Percentiles rank a stretch among this genome's conserved stretches.
These are phyloP conservation scores for Scolanthus callimorphus DNA, from an alignment of 92 coral and sea anemone species.

Conservation along the genomic window DNA sequence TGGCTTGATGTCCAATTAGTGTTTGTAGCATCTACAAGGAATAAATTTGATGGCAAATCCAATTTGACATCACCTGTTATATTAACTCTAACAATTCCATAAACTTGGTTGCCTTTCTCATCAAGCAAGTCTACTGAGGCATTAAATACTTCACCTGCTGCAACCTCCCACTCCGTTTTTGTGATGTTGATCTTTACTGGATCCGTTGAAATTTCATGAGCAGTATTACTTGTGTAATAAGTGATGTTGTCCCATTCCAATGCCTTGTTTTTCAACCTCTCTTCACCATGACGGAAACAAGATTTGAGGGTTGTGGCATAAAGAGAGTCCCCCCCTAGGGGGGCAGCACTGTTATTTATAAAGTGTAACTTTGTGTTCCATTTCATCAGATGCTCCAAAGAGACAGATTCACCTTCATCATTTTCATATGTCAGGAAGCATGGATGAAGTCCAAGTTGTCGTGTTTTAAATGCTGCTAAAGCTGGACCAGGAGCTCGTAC, in stretches of 20 bases:
- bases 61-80: slow-evolving; percentile 1
- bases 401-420: not conserved
- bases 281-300: slow-evolving; percentile 18
- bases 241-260: slow-evolving; percentile 28
- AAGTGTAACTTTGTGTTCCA: slow-evolving; percentile 40
- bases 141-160: slow-evolving; percentile 38
- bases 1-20: not conserved
- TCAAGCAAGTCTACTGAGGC: slow-evolving; percentile 24
- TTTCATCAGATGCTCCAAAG: not conserved
- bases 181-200: slow-evolving; percentile 25
- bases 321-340: slow-evolving; percentile 33
- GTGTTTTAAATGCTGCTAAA: slow-evolving; percentile 34
- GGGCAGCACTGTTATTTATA: slow-evolving; percentile 16
- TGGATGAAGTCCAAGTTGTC: slow-evolving; percentile 15
- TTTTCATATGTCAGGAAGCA: slow-evolving; percentile 41
- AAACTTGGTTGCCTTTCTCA: slow-evolving; percentile 28
- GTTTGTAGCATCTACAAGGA: slow-evolving; percentile 31
- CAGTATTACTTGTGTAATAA: not conserved
- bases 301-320: slow-evolving; percentile 47
- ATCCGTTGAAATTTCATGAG: slow-evolving; percentile 43
- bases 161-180: slow-evolving; percentile 16
- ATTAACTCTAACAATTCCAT: slow-evolving; percentile 25
- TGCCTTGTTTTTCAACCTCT: slow-evolving; percentile 4
- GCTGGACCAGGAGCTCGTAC: slow-evolving; percentile 46
- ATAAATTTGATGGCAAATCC: slow-evolving; percentile 46